These are phyloP conservation scores for Rhopalosiphum padi DNA, from an alignment of 1,140 invertebrate genomes.

Conservation along the genomic window DNA sequence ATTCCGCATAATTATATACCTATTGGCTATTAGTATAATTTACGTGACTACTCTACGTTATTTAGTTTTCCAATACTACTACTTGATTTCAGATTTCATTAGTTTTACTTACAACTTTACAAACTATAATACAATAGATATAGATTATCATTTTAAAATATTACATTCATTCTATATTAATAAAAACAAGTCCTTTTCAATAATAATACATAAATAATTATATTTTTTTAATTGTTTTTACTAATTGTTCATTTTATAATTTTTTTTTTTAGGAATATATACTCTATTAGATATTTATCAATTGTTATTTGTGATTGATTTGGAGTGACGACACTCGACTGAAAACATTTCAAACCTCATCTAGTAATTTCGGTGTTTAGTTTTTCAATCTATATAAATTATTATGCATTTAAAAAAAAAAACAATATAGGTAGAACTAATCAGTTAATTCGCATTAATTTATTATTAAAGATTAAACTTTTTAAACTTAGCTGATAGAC, in stretches of 20 bases:
- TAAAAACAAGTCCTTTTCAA: not conserved
- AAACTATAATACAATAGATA: not conserved
- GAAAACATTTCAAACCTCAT: not conserved
- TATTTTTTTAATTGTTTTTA: not conserved
- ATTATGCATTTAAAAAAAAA: not conserved
- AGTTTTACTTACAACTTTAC: not conserved
- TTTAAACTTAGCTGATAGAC: not conserved
- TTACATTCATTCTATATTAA: not conserved
- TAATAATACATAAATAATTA: not conserved
- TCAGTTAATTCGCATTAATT: conserved; percentile 18
- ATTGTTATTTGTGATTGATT: not conserved
- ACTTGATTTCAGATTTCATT: not conserved
- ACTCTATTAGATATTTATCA: not conserved
- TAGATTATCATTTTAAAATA: not conserved
- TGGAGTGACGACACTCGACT: not conserved
- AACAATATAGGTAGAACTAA: not conserved
- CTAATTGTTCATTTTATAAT: not conserved
- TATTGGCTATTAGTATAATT: not conserved
- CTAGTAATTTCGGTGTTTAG: not conserved
- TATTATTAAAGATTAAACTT: conserved; percentile 26
- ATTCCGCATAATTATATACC: not conserved
- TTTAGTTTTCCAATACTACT: too few species aligned
- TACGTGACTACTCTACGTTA: not conserved
- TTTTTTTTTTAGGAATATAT: not conserved
- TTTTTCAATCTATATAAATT: too few species aligned